Conservation (phyloP, 2,888 invertebrate genomes). For the Lysandra coridon region DNA sequence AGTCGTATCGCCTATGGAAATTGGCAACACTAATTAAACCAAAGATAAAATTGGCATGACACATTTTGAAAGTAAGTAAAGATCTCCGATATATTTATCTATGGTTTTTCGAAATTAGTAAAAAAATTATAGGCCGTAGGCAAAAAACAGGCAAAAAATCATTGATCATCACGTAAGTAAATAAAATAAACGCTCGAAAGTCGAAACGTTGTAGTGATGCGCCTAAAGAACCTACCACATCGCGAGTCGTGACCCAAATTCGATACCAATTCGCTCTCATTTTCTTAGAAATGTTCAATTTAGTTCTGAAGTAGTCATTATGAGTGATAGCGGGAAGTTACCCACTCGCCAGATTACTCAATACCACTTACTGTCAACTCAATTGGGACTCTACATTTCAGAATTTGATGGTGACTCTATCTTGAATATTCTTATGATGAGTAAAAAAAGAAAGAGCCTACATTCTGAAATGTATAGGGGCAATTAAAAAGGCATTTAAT, state of each 20-base stretch:
- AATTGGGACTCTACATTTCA: conserved; percentile 13
- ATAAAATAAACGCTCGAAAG: background rate
- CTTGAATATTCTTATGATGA: background rate
- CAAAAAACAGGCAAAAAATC: no score
- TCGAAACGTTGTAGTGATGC: background rate
- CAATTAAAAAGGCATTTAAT: no score
- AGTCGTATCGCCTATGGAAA: background rate
- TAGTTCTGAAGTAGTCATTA: conserved; percentile 5
- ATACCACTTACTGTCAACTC: conserved; percentile 14
- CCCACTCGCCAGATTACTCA: conserved; percentile 6
- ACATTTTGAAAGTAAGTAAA: background rate
- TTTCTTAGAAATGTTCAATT: conserved; percentile 22
- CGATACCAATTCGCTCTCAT: conserved; percentile 17
- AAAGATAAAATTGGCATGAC: background rate
- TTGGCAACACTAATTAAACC: background rate
- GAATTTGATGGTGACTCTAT: conserved; percentile 3
- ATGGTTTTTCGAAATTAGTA: no score
- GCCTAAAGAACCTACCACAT: background rate
- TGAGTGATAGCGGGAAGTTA: conserved; percentile 22
- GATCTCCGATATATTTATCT: background rate
- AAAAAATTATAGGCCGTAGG: no score
- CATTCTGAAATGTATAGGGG: no score
- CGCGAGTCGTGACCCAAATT: conserved; percentile 17
- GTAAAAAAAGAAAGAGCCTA: background rate
- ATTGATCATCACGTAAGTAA: no score